Evolutionary conservation across 2,888 invertebrate genomes (phyloP).

Genomic region (Hypselothyrea guttata): DNA sequence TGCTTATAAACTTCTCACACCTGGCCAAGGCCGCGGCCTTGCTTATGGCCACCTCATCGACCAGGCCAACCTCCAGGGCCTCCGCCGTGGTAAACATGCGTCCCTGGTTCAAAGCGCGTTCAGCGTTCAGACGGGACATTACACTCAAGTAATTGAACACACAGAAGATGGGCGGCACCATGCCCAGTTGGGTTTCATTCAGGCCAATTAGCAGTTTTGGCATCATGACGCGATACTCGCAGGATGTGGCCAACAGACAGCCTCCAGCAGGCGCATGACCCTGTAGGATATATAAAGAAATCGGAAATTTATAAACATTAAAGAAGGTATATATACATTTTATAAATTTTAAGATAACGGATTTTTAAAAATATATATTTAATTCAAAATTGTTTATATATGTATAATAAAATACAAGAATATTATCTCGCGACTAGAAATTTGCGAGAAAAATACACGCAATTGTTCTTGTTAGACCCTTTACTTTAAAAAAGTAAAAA

Average conservation of each 20-base stretch:
- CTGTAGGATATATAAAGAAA: too few relatives aligned
- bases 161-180: slow-evolving; percentile 90
- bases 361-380: too few relatives aligned
- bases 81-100: slow-evolving; percentile 89
- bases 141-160: slow-evolving; percentile 86
- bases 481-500: too few relatives aligned
- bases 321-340: too few relatives aligned
- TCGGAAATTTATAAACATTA: too few relatives aligned
- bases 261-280: slow-evolving; percentile 93
- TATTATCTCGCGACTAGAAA: too few relatives aligned
- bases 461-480: too few relatives aligned
- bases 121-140: slow-evolving; percentile 87
- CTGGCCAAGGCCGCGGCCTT: slow-evolving; percentile 87
- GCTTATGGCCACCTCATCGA: slow-evolving; percentile 88
- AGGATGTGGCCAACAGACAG: slow-evolving; percentile 89
- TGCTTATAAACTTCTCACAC: slow-evolving; percentile 86
- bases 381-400: too few relatives aligned
- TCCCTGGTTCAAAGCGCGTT: slow-evolving; percentile 89
- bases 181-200: slow-evolving; percentile 93
- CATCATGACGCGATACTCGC: slow-evolving; percentile 94
- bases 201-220: slow-evolving; percentile 91
- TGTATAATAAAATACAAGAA: too few relatives aligned
- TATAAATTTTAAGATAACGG: too few relatives aligned
- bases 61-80: slow-evolving; percentile 88
- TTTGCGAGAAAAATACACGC: too few relatives aligned